Evolutionary conservation across 2,113 vertebrate genomes (phyloP), one percentile per base, ranked within the genome.

Genomic region (Ochotona princeps): DNA sequence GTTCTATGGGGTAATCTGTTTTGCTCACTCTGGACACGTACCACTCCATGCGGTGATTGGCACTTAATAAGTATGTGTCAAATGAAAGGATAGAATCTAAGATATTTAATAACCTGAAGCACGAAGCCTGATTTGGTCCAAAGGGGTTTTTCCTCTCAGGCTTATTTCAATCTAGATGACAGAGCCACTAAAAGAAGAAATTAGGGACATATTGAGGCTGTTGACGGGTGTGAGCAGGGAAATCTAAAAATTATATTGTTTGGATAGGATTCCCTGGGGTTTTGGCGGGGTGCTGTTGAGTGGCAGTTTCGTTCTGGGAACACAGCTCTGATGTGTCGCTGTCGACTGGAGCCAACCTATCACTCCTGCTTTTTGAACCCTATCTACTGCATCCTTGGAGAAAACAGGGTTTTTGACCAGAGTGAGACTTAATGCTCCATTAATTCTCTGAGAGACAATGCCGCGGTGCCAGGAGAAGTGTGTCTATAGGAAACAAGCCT

Each of bases 341-440:
- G 25, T 18, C 44, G 79, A 5, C 74, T 0, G 0, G 74, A 78
- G 54, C 96, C 80, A 51, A 0, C 0, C 86, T 8, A 0, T 51
- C 73, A 25, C 84, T 94, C 74, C 89, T 74, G 92, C 70, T 79
- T 97, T 95, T 89, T 91, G 87, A 95, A 84, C 85, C 73, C 91
- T 32, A n/a, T 80, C 90, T 90, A 82, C 74, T 69, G 67, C 14
- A 93, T 3, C 83, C 92, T 20, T 2, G 0, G 20, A 79, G 63
- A 82, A 96, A 96, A 89, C 89, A 83, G 91, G 74, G 78, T 83
- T 96, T 96, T 60, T 86, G 83, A 95, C 91, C 83, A 63, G 32
- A 83, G 85, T 67, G 61, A 94, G 49, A 47, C 66, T 96, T 96
- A 90, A 81, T 76, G 93, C 91, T 94, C 92, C 90, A 72, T 96